Evolutionary conservation across 1,140 invertebrate species (phyloP).

Genomic region (Tetragonula clypearis): DNA sequence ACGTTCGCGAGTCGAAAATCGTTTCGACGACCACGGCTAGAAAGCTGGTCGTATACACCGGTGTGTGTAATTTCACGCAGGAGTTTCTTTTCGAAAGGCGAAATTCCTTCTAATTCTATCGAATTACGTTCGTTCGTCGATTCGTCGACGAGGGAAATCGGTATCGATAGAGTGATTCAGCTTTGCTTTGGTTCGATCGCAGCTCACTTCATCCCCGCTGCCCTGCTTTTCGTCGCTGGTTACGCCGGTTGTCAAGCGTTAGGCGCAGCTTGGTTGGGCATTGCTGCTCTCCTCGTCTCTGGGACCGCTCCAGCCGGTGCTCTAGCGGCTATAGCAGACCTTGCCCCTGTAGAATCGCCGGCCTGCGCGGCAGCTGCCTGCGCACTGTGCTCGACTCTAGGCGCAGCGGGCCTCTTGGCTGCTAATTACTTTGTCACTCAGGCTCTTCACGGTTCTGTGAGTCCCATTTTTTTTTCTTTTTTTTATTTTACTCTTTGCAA

Average conservation of each 20-base stretch:
- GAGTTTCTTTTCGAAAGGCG: neutral
- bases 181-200: neutral
- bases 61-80: slow-evolving; percentile 75
- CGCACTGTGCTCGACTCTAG: slow-evolving; percentile 83
- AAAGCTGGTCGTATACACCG: slow-evolving; percentile 84
- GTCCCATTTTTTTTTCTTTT: slow-evolving; percentile 51
- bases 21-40: slow-evolving; percentile 84
- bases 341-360: slow-evolving; percentile 82
- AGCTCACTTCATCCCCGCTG: slow-evolving; percentile 84
- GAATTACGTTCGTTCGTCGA: neutral
- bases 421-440: slow-evolving; percentile 85
- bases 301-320: slow-evolving; percentile 84
- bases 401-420: slow-evolving; percentile 82
- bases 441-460: slow-evolving; percentile 84
- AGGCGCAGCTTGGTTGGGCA: slow-evolving; percentile 83
- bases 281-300: slow-evolving; percentile 83
- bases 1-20: slow-evolving; percentile 82
- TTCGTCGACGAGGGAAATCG: neutral
- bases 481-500: slow-evolving; percentile 75
- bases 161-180: neutral
- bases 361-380: slow-evolving; percentile 82
- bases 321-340: slow-evolving; percentile 83
- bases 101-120: neutral
- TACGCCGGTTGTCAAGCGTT: slow-evolving; percentile 84
- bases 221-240: slow-evolving; percentile 83